phyloP scores from a whole-genome alignment of 1,140 invertebrate genomes.

The Gyrodactylus bullatarudis region DNA sequence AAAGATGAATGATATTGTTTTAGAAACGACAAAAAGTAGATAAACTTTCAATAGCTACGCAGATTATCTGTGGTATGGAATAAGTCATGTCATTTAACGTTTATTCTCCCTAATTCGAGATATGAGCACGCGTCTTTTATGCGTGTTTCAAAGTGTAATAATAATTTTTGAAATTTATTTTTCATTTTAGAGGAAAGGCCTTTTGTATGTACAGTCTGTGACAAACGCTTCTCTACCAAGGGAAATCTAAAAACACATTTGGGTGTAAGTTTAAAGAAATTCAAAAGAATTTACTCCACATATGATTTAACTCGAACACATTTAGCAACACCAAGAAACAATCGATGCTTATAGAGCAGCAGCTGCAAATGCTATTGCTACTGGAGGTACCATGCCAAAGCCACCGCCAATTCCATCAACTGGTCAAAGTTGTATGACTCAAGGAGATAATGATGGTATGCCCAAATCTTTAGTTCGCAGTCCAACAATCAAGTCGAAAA shows the following conservation, averaged over 20 bases:
- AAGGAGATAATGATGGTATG: too few relatives aligned
- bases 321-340: background rate
- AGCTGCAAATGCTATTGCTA: background rate
- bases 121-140: too few relatives aligned
- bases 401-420: background rate
- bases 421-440: background rate
- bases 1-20: too few relatives aligned
- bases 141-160: too few relatives aligned
- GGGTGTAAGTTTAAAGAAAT: background rate
- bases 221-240: conserved; percentile 5
- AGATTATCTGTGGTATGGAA: too few relatives aligned
- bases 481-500: background rate
- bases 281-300: too few relatives aligned
- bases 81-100: too few relatives aligned
- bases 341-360: background rate
- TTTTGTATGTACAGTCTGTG: conserved; percentile 3
- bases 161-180: background rate
- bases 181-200: conserved; percentile 3
- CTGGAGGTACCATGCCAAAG: background rate
- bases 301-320: too few relatives aligned
- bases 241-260: conserved; percentile 7
- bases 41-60: too few relatives aligned
- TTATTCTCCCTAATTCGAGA: too few relatives aligned
- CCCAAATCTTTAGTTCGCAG: too few relatives aligned
- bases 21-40: too few relatives aligned